phyloP scores from a whole-genome alignment of 2,888 invertebrate genomes.

The Megamerina dolium region DNA sequence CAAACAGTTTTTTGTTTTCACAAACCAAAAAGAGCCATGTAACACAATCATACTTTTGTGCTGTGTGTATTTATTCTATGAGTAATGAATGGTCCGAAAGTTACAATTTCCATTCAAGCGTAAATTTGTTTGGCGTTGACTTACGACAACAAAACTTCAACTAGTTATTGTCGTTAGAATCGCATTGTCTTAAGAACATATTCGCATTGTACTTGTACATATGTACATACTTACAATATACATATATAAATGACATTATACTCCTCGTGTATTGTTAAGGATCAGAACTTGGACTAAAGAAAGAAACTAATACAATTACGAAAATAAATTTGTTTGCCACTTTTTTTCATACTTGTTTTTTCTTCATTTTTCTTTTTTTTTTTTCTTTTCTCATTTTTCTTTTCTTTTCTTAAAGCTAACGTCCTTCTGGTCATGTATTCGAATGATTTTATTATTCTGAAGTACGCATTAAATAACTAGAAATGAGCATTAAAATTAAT shows the following conservation, averaged over 20 bases:
- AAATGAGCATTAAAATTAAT: constrained; percentile 10
- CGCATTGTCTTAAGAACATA: too few species aligned
- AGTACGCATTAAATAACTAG: too few species aligned
- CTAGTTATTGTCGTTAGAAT: not conserved
- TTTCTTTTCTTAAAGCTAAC: not conserved
- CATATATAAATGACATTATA: too few species aligned
- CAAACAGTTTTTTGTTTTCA: constrained; percentile 1
- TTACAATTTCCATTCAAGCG: not conserved
- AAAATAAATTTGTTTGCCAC: too few species aligned
- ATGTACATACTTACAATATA: too few species aligned
- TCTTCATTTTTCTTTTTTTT: not conserved
- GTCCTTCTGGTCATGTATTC: constrained; percentile 2
- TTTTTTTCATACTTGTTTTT: constrained; percentile 1
- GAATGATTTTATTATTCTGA: not conserved
- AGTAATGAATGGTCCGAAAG: too few species aligned
- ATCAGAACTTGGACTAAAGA: too few species aligned
- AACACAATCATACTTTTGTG: not conserved
- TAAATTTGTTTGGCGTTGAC: not conserved
- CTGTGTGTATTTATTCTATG: too few species aligned
- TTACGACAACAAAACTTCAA: not conserved
- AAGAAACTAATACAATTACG: too few species aligned
- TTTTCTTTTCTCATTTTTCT: not conserved
- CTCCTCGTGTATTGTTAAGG: too few species aligned
- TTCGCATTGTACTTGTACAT: too few species aligned
- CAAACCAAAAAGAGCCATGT: constrained; percentile 3